phyloP scores from a whole-genome alignment of 23 tunicate genomes.

The Aplidium turbinatum region DNA sequence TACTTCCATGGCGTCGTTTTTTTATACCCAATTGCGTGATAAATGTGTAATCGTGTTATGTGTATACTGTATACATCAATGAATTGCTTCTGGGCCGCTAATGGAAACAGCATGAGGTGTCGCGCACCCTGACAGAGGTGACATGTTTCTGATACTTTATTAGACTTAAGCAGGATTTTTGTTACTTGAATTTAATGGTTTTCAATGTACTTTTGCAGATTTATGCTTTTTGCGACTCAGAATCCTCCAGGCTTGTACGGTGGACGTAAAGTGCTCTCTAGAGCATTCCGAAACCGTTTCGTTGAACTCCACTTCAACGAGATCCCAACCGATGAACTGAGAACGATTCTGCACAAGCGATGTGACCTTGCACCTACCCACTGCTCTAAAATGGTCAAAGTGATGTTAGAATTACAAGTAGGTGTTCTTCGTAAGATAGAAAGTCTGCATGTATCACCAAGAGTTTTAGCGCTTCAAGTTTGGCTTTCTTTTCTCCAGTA shows the following conservation, averaged over 20 bases:
- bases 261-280: slow-evolving; percentile 79
- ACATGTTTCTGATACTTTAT: background rate
- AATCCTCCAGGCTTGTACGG: slow-evolving; percentile 97
- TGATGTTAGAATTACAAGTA: slow-evolving; percentile 81
- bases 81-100: no score
- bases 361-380: slow-evolving; percentile 64
- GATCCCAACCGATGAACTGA: slow-evolving; percentile 78
- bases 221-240: slow-evolving; percentile 88
- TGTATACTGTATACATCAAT: no score
- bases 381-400: slow-evolving; percentile 70
- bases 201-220: slow-evolving; percentile 13
- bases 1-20: no score
- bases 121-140: no score
- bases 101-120: no score
- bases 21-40: no score
- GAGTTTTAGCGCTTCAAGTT: no score
- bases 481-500: no score
- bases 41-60: no score
- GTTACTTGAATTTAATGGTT: background rate
- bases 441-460: background rate
- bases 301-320: slow-evolving; percentile 88
- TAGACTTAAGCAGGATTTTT: background rate
- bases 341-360: slow-evolving; percentile 60
- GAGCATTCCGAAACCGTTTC: slow-evolving; percentile 91
- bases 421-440: background rate